Evolutionary conservation across 2,888 invertebrate species (phyloP), one percentile per base, ranked within the genome.

Genomic region (Spodoptera picta): DNA sequence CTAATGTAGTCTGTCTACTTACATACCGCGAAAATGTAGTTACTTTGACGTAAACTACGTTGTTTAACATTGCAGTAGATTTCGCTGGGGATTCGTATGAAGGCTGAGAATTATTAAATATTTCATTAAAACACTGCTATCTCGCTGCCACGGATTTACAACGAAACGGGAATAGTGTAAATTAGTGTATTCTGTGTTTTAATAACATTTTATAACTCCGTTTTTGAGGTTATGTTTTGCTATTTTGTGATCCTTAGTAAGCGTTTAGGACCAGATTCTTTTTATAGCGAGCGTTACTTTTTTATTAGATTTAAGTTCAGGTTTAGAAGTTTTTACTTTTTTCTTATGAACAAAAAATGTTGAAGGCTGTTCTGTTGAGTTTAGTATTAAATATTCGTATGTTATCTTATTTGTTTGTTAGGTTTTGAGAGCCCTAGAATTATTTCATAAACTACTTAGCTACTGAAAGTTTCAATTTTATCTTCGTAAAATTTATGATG

Each of bases 91-190:
- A 56, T 64, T 68, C 65, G 53, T 19, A 47, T 48, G 65, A 47
- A 54, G 53, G 66, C 54, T 54, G 42, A 66, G 70, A 69, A 79
- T 80, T 73, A 84, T 81, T 83, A 73, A 84, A 79, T 82, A 80
- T 81, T 80, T 83, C 78, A 84, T 83, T 79, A 82, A 78, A 73
- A 45, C 59, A 50, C 51, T 43, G 55, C 48, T 7, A 51, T 56
- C 69, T 53, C 48, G 62, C 44, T 43, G 55, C 60, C 54, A 24
- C 54, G 59, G 59, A 60, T 68, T 58, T 51, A 55, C 66, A 52
- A 54, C 47, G 49, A 62, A 65, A 73, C 58, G 67, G 53, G 61
- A 19, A 52, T 74, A 46, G 58, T 36, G 50, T 49, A 49, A 62
- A 45, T 52, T 43, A 36, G 55, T 60, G 45, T 55, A 45, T 50